Conservation (phyloP, 2,113 vertebrate species). For the Dryoscopus gambensis region DNA sequence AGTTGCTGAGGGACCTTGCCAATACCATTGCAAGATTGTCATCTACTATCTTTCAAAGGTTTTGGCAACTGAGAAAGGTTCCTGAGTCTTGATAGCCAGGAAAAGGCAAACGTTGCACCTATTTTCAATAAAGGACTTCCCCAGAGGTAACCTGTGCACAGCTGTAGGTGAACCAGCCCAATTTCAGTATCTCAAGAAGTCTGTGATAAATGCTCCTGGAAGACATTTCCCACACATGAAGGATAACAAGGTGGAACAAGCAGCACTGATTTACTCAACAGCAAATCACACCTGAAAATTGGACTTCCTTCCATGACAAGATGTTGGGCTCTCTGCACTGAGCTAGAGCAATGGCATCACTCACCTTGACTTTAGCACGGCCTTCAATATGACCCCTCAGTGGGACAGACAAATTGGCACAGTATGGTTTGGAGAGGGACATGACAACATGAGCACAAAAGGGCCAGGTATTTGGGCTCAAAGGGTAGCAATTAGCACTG, state of each 20-base stretch:
- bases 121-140: background rate
- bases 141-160: background rate
- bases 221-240: background rate
- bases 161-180: background rate
- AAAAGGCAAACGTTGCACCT: background rate
- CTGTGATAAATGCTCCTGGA: background rate
- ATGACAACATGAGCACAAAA: background rate
- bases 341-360: background rate
- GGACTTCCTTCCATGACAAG: background rate
- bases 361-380: background rate
- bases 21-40: background rate
- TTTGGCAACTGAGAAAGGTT: background rate
- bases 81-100: background rate
- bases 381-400: background rate
- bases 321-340: background rate
- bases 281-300: background rate
- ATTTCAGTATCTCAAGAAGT: background rate
- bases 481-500: background rate
- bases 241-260: background rate
- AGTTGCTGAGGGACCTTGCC: background rate
- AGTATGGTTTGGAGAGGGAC: background rate
- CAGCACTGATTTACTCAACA: background rate
- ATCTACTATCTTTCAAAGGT: background rate
- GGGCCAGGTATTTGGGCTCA: background rate
- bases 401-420: background rate